phyloP scores from a whole-genome alignment of 2,797 vertebrate genomes.

The Meda fulgida region DNA sequence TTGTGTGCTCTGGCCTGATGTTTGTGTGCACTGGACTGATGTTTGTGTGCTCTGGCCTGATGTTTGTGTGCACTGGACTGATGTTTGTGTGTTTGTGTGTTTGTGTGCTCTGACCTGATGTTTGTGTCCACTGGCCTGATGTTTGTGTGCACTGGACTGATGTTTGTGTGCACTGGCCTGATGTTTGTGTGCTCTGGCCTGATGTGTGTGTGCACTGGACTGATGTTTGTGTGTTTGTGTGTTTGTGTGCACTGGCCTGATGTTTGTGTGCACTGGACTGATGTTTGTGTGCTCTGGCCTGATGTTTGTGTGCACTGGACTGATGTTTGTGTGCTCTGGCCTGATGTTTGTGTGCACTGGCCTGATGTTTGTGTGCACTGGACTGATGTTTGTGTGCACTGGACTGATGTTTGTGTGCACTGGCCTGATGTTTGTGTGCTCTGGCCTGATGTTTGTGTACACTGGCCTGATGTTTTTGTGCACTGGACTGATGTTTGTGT shows the following conservation, averaged over 20 bases:
- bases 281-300: conserved; percentile 40
- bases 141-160: too few relatives aligned
- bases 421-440: too few relatives aligned
- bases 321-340: conserved; percentile 42
- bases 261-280: neutral
- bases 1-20: conserved; percentile 14
- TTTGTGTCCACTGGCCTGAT: conserved; percentile 36
- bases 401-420: too few relatives aligned
- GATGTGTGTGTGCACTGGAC: too few relatives aligned
- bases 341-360: neutral
- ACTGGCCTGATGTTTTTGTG: too few relatives aligned
- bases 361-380: too few relatives aligned
- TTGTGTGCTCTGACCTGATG: too few relatives aligned
- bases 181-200: conserved; percentile 45
- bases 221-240: too few relatives aligned
- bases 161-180: neutral
- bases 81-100: too few relatives aligned
- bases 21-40: conserved; percentile 34
- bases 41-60: too few relatives aligned
- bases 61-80: neutral
- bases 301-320: too few relatives aligned
- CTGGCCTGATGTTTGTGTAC: conserved; percentile 50
- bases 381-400: conserved; percentile 49
- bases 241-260: too few relatives aligned
- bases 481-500: neutral